Evolutionary conservation across 2,113 vertebrate genomes (phyloP), one percentile per base, ranked within the genome.

Genomic region (Trematomus loennbergii): DNA sequence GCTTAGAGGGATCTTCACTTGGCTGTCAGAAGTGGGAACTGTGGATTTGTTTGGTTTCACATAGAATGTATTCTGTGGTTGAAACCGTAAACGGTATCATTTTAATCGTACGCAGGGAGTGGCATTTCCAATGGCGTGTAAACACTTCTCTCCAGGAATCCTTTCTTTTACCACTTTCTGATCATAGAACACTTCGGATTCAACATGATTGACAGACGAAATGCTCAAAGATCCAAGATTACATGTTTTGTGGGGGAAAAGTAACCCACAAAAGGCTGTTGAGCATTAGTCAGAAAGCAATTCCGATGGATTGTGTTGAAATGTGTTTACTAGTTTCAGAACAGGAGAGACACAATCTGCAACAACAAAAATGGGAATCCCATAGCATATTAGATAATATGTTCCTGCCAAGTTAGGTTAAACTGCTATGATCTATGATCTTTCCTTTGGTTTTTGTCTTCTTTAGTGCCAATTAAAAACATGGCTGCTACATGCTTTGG

Each of bases 11-110:
- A 77, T 90, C 71, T 79, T 86, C 78, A 79, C 57, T 60, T 50
- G 20, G 59, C 66, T 85, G 84, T 91, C 84, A 87, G 91, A 92
- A 91, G 91, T 93, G 87, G 89, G 70, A 86, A 83, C 73, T 82
- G 82, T 15, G 55, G 71, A 92, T 82, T 88, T 92, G 87, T 93
- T 89, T 85, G 72, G 76, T 87, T 91, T 88, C 69, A 84, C 78
- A 67, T 86, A 79, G 79, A 82, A 77, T 85, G 84, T 74, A 80
- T 81, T 80, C 76, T 74, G 90, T 80, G 92, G 88, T 90, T 89
- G 90, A 92, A 88, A 87, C 81, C 29, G 67, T 91, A 92, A 93
- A 93, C 81, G 45, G 36, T 71, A 40, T 72, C 10, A 81, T 85
- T 81, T 87, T 84, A 68, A 88, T 91, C 63, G 59, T 74, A 79